Conservation (phyloP, 2,113 vertebrate genomes). For the Ranitomeya imitator region DNA sequence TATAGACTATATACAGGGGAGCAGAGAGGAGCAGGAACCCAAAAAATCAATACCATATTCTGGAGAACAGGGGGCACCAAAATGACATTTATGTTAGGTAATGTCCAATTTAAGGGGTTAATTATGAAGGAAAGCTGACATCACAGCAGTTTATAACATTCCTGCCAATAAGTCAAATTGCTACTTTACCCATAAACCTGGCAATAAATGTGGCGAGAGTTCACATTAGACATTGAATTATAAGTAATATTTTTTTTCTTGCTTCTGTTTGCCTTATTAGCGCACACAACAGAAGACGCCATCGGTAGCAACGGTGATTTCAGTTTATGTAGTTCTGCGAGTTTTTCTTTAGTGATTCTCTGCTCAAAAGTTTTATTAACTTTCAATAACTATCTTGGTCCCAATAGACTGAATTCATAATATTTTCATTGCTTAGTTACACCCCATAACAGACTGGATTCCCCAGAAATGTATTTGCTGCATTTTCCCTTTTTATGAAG, state of each 20-base stretch:
- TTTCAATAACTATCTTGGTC: neutral
- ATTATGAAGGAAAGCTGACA: no score
- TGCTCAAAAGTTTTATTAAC: neutral
- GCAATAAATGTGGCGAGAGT: neutral
- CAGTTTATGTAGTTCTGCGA: neutral
- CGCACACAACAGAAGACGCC: neutral
- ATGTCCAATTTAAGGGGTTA: no score
- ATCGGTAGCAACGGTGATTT: neutral
- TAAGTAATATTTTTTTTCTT: no score
- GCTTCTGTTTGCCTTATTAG: no score
- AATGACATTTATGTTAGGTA: no score
- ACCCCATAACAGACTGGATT: neutral
- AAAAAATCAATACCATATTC: no score
- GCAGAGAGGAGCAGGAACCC: no score
- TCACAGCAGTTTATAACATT: no score
- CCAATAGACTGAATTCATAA: neutral
- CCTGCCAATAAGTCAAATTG: no score
- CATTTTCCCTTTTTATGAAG: neutral
- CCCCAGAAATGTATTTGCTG: neutral
- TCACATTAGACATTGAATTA: no score
- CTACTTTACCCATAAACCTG: neutral
- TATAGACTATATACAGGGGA: no score
- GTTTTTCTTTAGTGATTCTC: neutral
- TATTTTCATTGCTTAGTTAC: neutral
- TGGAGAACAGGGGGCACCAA: no score